A percentile compares a stretch with the other conserved stretches of the same genome.
These are phyloP conservation scores for Therioaphis trifolii DNA, from an alignment of 2,888 invertebrate genomes.

Conservation along the genomic window DNA sequence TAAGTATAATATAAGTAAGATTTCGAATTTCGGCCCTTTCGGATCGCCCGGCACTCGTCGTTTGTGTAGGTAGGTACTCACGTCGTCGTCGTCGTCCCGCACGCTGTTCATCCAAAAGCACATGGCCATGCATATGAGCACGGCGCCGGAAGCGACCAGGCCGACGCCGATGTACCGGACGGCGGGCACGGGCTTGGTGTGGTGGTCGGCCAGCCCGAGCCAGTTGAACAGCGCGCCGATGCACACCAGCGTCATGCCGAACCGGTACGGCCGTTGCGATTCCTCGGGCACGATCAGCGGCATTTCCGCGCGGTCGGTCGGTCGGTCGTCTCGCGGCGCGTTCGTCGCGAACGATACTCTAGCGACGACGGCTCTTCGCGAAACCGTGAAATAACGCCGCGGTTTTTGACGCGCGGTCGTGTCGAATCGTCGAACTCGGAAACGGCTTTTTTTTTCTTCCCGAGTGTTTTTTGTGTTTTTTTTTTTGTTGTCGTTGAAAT, in stretches of 20 bases:
- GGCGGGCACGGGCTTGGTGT: constrained; percentile 75
- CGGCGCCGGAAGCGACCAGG: constrained; percentile 79
- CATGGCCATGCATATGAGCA: constrained; percentile 80
- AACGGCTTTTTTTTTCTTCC: no score
- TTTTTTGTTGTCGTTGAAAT: neutral
- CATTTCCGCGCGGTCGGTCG: constrained; percentile 63
- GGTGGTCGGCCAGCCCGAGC: constrained; percentile 79
- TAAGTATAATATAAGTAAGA: no score
- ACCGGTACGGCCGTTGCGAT: constrained; percentile 79
- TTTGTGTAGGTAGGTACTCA: constrained; percentile 27
- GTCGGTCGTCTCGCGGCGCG: no score
- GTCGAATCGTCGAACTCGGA: no score
- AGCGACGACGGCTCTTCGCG: no score
- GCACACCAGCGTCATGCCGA: constrained; percentile 79
- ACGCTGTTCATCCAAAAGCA: constrained; percentile 75
- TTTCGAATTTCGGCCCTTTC: no score
- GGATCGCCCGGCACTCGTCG: no score
- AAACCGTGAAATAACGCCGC: no score
- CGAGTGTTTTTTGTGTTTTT: no score
- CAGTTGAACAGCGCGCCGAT: constrained; percentile 81
- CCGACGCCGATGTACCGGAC: constrained; percentile 78
- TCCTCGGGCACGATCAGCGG: constrained; percentile 69
- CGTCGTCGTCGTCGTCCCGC: constrained; percentile 64
- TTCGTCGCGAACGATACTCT: no score
- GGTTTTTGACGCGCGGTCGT: no score